Evolutionary conservation across 2,888 invertebrate species (phyloP).

Genomic region (Microplitis deprimator): DNA sequence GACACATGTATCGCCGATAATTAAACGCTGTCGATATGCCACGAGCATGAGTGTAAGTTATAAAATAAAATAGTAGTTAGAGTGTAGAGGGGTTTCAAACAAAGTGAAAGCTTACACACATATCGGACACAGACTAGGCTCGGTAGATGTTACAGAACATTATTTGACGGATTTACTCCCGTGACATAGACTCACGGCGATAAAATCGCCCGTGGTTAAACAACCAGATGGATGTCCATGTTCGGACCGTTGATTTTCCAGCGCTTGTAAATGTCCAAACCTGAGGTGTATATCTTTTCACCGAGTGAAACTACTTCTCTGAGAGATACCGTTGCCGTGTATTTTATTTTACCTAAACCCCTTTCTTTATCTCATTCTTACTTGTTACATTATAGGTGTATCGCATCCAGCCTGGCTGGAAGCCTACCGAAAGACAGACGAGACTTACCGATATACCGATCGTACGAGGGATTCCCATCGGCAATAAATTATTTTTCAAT

Average conservation of each 20-base stretch:
- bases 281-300: conserved; percentile 13
- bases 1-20: conserved; percentile 41
- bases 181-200: conserved; percentile 40
- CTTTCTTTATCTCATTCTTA: neutral
- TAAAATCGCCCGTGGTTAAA: conserved; percentile 42
- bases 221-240: conserved; percentile 6
- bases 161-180: conserved; percentile 48
- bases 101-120: conserved; percentile 18
- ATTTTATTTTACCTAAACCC: neutral
- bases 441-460: too few relatives aligned
- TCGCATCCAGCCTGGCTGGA: too few relatives aligned
- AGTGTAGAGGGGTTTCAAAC: conserved; percentile 23
- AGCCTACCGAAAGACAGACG: too few relatives aligned
- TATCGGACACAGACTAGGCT: neutral
- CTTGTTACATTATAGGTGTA: too few relatives aligned
- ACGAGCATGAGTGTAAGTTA: neutral
- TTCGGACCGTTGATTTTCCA: conserved; percentile 11
- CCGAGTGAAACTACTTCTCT: neutral
- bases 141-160: neutral
- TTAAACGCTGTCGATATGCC: conserved; percentile 44
- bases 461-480: too few relatives aligned
- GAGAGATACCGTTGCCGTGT: conserved; percentile 4
- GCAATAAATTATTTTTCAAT: neutral
- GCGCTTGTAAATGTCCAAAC: conserved; percentile 19
- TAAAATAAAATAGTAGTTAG: conserved; percentile 31